Conservation (phyloP, 2,888 invertebrate genomes). For the Mythimna lalbum region DNA sequence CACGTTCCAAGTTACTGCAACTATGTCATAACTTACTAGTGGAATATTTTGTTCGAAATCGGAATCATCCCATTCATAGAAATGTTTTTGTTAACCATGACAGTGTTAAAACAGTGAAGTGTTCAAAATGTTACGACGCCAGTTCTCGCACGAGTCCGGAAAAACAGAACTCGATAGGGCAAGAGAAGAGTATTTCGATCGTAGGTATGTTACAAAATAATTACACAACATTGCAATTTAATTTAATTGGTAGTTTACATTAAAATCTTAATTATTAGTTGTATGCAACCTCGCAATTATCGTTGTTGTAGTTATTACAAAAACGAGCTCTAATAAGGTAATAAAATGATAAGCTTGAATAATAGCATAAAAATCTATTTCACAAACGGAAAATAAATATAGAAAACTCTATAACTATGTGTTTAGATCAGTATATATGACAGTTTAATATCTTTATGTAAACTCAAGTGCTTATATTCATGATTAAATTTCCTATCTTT, state of each 20-base stretch:
- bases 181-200: constrained; percentile 83
- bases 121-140: constrained; percentile 80
- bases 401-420: constrained; percentile 12
- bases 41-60: constrained; percentile 51
- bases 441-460: constrained; percentile 23
- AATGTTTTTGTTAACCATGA: constrained; percentile 23
- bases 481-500: constrained; percentile 27
- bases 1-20: constrained; percentile 34
- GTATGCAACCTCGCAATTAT: constrained; percentile 10
- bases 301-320: background rate
- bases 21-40: constrained; percentile 40
- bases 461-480: constrained; percentile 27
- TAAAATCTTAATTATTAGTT: constrained; percentile 13
- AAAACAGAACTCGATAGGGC: constrained; percentile 82
- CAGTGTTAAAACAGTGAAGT: constrained; percentile 35
- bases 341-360: background rate
- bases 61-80: background rate
- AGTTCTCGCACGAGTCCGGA: constrained; percentile 87
- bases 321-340: constrained; percentile 3
- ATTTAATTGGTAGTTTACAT: background rate
- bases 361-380: background rate
- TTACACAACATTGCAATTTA: constrained; percentile 7
- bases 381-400: background rate
- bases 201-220: constrained; percentile 74
- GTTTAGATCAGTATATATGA: constrained; percentile 5